phyloP scores from a whole-genome alignment of 2,113 vertebrate genomes.

The Meleagris gallopavo region DNA sequence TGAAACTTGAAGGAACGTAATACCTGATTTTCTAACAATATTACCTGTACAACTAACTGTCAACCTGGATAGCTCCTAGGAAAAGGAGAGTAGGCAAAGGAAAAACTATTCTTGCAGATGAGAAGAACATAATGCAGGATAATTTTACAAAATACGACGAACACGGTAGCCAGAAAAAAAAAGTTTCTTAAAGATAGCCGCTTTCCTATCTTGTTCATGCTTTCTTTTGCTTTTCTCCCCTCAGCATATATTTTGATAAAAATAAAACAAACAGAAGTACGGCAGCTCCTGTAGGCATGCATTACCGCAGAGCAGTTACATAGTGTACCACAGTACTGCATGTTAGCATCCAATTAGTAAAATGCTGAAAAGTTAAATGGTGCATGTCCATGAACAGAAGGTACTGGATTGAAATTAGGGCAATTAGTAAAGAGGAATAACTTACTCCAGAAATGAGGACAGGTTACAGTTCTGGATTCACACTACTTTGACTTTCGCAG shows the following conservation, averaged over 20 bases:
- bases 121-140: not conserved
- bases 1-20: conserved; percentile 36
- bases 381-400: conserved; percentile 71
- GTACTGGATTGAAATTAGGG: conserved; percentile 58
- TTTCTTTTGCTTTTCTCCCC: not conserved
- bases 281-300: not conserved
- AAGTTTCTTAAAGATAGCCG: not conserved
- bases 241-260: not conserved
- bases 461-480: not conserved
- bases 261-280: not conserved
- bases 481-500: not conserved
- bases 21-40: conserved; percentile 28
- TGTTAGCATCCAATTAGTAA: conserved; percentile 67
- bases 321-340: conserved; percentile 74
- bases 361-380: conserved; percentile 78
- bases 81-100: not conserved
- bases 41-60: not conserved
- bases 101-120: not conserved
- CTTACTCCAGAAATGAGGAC: not conserved
- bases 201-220: not conserved
- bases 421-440: not conserved
- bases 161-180: not conserved
- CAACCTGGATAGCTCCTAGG: not conserved
- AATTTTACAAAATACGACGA: not conserved
- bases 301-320: not conserved